Percentiles rank a stretch among this genome's conserved stretches.
Conservation (phyloP, 1,140 invertebrate genomes). For the Mya arenaria region DNA sequence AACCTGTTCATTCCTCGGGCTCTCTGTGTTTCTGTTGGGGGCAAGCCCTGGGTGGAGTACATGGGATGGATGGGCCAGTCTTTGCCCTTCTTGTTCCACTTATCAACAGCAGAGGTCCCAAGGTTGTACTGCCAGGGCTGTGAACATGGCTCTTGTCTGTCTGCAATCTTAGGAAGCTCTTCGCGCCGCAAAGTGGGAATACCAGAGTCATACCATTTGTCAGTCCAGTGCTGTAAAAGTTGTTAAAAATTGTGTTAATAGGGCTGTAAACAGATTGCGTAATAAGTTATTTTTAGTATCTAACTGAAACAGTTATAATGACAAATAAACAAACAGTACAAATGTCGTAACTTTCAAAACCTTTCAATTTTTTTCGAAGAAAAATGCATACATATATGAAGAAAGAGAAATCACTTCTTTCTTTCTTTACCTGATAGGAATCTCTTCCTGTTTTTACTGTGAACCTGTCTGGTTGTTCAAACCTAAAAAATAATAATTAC, state of each 20-base stretch:
- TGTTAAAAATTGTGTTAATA: too few relatives aligned
- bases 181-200: slow-evolving; percentile 68
- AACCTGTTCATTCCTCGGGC: slow-evolving; percentile 73
- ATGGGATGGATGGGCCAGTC: slow-evolving; percentile 71
- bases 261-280: too few relatives aligned
- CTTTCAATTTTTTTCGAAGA: too few relatives aligned
- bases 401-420: too few relatives aligned
- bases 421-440: slow-evolving; percentile 54
- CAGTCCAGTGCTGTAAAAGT: slow-evolving; percentile 75
- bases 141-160: slow-evolving; percentile 69
- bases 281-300: too few relatives aligned
- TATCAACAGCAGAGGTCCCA: slow-evolving; percentile 66
- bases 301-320: too few relatives aligned
- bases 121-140: slow-evolving; percentile 73
- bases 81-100: slow-evolving; percentile 72
- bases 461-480: slow-evolving; percentile 52
- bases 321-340: too few relatives aligned
- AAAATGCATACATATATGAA: too few relatives aligned
- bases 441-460: slow-evolving; percentile 52
- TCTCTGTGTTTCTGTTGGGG: slow-evolving; percentile 71
- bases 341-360: too few relatives aligned
- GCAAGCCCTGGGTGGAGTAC: slow-evolving; percentile 59
- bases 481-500: too few relatives aligned
- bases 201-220: slow-evolving; percentile 77
- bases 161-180: slow-evolving; percentile 69